Evolutionary conservation across 1,140 invertebrate species (phyloP), one percentile per base, ranked within the genome.

Genomic region (Drosophila cardini): DNA sequence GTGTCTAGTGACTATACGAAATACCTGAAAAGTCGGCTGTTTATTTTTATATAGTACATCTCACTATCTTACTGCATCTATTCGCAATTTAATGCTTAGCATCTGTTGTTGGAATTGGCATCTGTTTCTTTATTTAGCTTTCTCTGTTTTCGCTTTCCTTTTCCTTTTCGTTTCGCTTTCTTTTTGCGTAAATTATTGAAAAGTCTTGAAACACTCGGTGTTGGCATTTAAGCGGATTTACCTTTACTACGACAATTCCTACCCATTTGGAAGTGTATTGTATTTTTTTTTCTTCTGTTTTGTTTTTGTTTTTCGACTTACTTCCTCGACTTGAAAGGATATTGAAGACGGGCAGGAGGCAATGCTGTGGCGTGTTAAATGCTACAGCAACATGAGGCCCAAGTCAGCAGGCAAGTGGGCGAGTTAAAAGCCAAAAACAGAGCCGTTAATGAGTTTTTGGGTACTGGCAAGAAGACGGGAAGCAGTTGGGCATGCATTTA

Each of bases 401-500:
- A 34, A 64, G 57, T 21, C 57, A 36, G 42, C 53, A 30, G 42
- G 40, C 43, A 64, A 67, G 52, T 64, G 69, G 53, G 67, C 52
- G 63, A 60, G 78, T 72, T 79, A 87, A 87, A 71, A 82, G 68
- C 68, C 65, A 78, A 26, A 26, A 26, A 76, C 83, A 73, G 64
- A 70, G 76, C 69, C 64, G 72, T 83, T 86, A 86, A 86, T 86
- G 83, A 86, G 83, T 86, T 87, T 26, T 78, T 80, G 72, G 71
- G 40, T 40, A 30, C 36, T 26, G 36, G 36, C 30, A 45, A n/a
- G 40, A 43, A 34, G 36, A 30, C 30, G 45, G 16, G 40, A 43
- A 58, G 36, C 75, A 78, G 21, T 46, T 43, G 46, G 50, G 58
- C 48, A 63, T 83, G 72, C 80, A 84, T 79, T 83, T 72, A 81